Percentiles rank a stretch among this genome's conserved stretches.
phyloP scores from a whole-genome alignment of 1,140 invertebrate species.

The Sitobion miscanthi region DNA sequence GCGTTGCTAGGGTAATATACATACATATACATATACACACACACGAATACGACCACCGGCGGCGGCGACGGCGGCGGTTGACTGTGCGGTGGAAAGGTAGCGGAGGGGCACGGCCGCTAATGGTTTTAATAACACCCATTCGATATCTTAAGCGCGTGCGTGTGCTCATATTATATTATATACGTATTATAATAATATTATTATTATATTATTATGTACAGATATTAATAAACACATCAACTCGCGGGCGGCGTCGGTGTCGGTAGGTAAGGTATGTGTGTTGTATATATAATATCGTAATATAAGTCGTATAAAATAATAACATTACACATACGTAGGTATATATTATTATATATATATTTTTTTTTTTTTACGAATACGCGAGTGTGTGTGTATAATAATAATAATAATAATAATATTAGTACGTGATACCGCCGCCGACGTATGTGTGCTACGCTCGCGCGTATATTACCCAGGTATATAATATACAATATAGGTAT shows the following conservation, averaged over 20 bases:
- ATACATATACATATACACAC: neutral
- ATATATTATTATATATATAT: neutral
- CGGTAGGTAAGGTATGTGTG: neutral
- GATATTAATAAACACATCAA: slow-evolving; percentile 39
- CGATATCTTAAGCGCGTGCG: neutral
- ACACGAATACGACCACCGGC: slow-evolving; percentile 24
- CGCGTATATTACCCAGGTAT: neutral
- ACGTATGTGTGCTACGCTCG: neutral
- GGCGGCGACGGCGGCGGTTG: neutral
- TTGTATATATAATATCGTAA: neutral
- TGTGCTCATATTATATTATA: neutral
- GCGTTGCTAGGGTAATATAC: neutral
- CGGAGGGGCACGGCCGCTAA: slow-evolving; percentile 29
- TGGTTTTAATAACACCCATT: slow-evolving; percentile 55
- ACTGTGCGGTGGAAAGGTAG: neutral
- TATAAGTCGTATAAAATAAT: slow-evolving; percentile 30
- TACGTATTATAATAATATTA: neutral
- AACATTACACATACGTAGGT: neutral
- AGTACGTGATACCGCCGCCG: neutral
- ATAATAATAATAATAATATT: slow-evolving; percentile 16
- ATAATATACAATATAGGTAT: neutral
- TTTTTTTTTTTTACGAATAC: neutral
- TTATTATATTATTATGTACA: neutral
- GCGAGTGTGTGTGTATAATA: neutral
- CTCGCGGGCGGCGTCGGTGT: slow-evolving; percentile 15